A percentile compares a stretch with the other conserved stretches of the same genome.
phyloP scores from a whole-genome alignment of 2,113 vertebrate genomes.

The Microtus oregoni region DNA sequence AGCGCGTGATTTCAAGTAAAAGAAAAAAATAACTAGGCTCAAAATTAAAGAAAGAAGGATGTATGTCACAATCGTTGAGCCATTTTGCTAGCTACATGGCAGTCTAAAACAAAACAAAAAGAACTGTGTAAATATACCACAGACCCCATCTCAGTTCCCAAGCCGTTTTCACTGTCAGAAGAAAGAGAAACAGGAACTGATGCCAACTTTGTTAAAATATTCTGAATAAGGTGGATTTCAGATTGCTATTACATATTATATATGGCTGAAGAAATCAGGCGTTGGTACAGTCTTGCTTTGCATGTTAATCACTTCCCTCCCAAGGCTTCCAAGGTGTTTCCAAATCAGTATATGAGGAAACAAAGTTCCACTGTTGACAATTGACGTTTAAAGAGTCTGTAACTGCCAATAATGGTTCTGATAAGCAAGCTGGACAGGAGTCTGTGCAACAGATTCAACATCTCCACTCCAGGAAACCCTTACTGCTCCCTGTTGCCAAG shows the following conservation, averaged over 20 bases:
- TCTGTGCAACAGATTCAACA: background rate
- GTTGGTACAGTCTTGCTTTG: background rate
- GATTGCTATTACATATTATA: background rate
- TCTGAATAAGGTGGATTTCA: background rate
- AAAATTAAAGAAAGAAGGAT: background rate
- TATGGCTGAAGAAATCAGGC: conserved; percentile 15
- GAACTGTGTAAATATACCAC: background rate
- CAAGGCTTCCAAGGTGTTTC: conserved; percentile 13
- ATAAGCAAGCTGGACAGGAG: background rate
- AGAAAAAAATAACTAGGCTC: background rate
- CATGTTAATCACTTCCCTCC: conserved; percentile 2
- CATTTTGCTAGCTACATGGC: background rate
- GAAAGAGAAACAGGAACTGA: background rate
- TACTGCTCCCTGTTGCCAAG: background rate
- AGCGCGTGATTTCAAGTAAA: background rate
- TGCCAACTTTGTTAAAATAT: background rate
- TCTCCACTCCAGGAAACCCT: background rate
- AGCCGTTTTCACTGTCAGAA: background rate
- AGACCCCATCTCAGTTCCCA: background rate
- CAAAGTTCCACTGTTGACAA: conserved; percentile 1
- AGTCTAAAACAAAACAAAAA: background rate
- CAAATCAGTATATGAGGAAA: conserved; percentile 25
- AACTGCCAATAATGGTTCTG: background rate
- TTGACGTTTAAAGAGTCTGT: background rate
- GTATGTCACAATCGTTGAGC: background rate